These are phyloP conservation scores for Oreochromis niloticus DNA, from an alignment of 2,113 vertebrate species.

Conservation along the genomic window DNA sequence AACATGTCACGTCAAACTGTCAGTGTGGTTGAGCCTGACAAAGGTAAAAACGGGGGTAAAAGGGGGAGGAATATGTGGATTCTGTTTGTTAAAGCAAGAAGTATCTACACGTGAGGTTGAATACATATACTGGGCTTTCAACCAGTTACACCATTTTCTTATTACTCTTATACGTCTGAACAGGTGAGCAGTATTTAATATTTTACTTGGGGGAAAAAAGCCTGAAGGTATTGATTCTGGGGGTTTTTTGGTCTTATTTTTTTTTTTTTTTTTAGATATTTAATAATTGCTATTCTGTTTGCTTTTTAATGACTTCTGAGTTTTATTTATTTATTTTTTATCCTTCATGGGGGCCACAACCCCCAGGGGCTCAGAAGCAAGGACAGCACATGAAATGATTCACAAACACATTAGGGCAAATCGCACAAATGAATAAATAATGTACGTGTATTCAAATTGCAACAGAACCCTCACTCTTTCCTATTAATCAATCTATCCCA, in stretches of 20 bases:
- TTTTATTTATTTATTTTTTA: background rate
- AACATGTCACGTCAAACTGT: background rate
- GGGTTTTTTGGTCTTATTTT: background rate
- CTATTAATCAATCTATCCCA: background rate
- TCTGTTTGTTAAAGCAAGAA: background rate
- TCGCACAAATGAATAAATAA: background rate
- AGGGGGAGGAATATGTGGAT: background rate
- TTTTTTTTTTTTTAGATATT: rapidly evolving
- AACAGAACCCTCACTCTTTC: background rate
- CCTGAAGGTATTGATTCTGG: background rate
- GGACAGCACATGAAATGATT: background rate
- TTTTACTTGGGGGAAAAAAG: rapidly evolving
- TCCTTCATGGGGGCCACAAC: background rate
- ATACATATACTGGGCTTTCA: background rate
- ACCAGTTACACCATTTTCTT: background rate
- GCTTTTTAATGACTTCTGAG: background rate
- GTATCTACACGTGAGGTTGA: rapidly evolving
- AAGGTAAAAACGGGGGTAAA: background rate
- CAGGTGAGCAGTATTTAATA: background rate
- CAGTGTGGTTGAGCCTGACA: background rate
- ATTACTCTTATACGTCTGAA: background rate
- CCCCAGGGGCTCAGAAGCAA: background rate
- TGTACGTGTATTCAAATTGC: background rate
- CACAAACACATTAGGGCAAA: background rate
- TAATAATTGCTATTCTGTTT: background rate